phyloP scores from a whole-genome alignment of 2,888 invertebrate species.

The Lycia hirtaria region DNA sequence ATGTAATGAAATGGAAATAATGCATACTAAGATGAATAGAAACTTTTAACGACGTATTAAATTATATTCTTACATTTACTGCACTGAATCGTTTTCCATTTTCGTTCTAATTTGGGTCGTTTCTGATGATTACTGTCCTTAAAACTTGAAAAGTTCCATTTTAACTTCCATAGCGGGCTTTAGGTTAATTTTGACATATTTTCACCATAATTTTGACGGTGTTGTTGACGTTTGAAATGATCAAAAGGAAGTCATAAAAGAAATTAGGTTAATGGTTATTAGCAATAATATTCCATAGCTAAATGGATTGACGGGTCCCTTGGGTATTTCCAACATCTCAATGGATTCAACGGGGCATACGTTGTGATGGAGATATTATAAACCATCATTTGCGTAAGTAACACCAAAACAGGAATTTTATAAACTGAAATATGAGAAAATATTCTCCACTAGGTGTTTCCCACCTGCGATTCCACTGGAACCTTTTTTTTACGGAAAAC shows the following conservation, averaged over 20 bases:
- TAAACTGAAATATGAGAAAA: no score
- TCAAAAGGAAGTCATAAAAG: background rate
- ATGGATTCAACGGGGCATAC: background rate
- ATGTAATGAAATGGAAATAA: no score
- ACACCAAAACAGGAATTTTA: no score
- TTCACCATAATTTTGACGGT: constrained; percentile 1
- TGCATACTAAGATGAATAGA: background rate
- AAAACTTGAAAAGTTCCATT: constrained; percentile 14
- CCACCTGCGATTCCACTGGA: no score
- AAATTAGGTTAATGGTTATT: background rate
- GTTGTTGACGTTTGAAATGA: constrained; percentile 10
- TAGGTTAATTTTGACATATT: constrained; percentile 13
- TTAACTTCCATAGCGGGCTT: constrained; percentile 12
- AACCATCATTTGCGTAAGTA: background rate
- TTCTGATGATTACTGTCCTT: constrained; percentile 13
- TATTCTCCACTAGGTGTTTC: no score
- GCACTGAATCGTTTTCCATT: constrained; percentile 10
- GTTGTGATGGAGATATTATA: background rate
- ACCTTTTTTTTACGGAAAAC: no score
- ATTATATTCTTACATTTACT: no score
- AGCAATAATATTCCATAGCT: background rate
- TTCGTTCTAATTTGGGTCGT: constrained; percentile 7
- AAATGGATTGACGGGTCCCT: background rate
- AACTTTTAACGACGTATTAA: constrained; percentile 7
- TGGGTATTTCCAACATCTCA: background rate